phyloP scores from a whole-genome alignment of 92 coral and sea anemone genomes.

The Hydrozoanthus gracilis region DNA sequence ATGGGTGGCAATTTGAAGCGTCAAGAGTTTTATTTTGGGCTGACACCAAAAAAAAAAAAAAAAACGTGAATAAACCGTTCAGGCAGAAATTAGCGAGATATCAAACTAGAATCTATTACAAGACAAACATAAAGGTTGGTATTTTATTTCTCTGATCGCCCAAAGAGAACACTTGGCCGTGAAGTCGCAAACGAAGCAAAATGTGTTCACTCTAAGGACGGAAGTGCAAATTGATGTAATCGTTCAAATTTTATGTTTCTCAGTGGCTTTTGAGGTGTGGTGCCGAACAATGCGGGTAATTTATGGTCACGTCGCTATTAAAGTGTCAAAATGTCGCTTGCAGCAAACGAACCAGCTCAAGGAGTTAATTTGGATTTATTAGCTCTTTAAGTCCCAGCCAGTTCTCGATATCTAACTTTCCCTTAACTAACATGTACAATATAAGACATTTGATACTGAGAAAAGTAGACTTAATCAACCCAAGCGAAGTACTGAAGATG shows the following conservation, averaged over 20 bases:
- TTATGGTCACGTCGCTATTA: not conserved
- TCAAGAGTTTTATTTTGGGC: not conserved
- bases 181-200: not conserved
- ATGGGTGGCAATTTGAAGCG: not conserved
- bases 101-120: not conserved
- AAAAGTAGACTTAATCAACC: too few species aligned
- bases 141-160: not conserved
- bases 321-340: constrained; percentile 17
- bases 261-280: not conserved
- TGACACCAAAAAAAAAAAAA: not conserved
- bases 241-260: not conserved
- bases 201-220: not conserved
- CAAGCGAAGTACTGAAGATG: too few species aligned
- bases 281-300: constrained; percentile 4
- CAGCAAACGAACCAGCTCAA: constrained; percentile 12
- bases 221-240: constrained; percentile 18
- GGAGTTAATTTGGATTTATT: not conserved
- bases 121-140: not conserved
- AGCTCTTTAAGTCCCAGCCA: too few species aligned
- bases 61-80: not conserved
- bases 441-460: too few species aligned
- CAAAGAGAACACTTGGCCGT: not conserved
- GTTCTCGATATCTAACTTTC: too few species aligned
- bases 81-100: not conserved
- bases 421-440: too few species aligned